Percentiles rank a stretch among this genome's conserved stretches.
Evolutionary conservation across 2,113 vertebrate species (phyloP).

Genomic region (Climacteris rufus): DNA sequence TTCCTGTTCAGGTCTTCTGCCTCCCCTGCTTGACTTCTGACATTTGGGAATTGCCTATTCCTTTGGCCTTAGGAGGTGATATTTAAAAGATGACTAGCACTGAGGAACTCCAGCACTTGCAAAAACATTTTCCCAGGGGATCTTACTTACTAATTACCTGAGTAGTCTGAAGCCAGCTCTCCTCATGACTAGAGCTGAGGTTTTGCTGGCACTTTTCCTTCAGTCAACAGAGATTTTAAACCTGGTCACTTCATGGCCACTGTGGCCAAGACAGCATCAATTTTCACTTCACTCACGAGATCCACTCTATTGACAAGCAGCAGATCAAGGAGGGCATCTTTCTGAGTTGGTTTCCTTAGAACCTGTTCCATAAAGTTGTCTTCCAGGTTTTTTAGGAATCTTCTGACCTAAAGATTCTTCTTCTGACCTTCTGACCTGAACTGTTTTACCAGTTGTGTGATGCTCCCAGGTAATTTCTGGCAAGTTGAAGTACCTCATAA

Average conservation of each 20-base stretch:
- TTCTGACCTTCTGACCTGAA: too few species aligned
- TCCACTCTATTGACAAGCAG: not conserved
- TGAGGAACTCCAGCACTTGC: not conserved
- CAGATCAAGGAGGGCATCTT: not conserved
- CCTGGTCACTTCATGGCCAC: accelerated
- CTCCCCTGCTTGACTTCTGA: not conserved
- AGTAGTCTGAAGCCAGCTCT: not conserved
- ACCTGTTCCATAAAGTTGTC: not conserved
- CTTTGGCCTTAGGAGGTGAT: not conserved
- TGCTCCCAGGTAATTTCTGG: not conserved
- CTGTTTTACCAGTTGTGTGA: not conserved
- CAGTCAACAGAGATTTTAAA: not conserved
- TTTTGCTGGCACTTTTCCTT: not conserved
- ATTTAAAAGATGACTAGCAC: not conserved
- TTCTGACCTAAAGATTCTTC: too few species aligned
- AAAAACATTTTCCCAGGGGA: not conserved
- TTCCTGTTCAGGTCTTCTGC: not conserved
- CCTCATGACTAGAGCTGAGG: not conserved
- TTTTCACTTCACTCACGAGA: not conserved
- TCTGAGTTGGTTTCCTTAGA: not conserved
- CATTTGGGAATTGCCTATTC: not conserved
- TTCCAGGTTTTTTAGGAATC: not conserved
- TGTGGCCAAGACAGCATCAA: not conserved
- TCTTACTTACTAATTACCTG: not conserved
- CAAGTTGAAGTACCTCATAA: not conserved